A percentile compares a stretch with the other conserved stretches of the same genome.
Evolutionary conservation across 1,140 invertebrate genomes (phyloP).

Genomic region (Atta colombica): DNA sequence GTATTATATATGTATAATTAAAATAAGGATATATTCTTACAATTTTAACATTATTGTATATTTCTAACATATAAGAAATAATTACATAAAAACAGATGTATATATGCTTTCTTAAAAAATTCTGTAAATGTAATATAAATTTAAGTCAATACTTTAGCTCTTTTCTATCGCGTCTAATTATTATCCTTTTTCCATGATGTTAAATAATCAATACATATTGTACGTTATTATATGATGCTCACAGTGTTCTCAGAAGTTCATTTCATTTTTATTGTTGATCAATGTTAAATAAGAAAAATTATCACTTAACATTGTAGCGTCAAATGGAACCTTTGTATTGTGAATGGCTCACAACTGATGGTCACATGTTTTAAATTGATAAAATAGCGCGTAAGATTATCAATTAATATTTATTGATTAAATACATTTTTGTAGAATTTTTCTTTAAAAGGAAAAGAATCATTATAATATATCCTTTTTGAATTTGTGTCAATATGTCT

Average conservation of each 20-base stretch:
- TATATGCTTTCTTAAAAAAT: too few species aligned
- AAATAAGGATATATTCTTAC: neutral
- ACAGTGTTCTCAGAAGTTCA: too few species aligned
- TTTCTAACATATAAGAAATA: neutral
- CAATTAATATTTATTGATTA: too few species aligned
- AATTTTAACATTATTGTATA: neutral
- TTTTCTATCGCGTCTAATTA: neutral
- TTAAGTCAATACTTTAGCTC: too few species aligned
- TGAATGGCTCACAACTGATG: neutral
- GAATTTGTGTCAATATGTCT: neutral
- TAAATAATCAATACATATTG: neutral
- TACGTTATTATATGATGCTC: neutral
- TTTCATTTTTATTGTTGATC: too few species aligned
- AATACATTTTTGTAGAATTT: too few species aligned
- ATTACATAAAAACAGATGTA: neutral
- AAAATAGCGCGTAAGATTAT: too few species aligned
- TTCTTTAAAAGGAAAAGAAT: too few species aligned
- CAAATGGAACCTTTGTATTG: neutral
- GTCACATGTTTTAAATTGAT: neutral
- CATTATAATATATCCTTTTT: too few species aligned
- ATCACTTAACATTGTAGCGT: too few species aligned
- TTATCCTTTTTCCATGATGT: neutral
- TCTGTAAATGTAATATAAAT: too few species aligned
- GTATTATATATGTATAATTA: neutral
- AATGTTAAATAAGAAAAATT: too few species aligned